Evolutionary conservation across 2,888 invertebrate species (phyloP).

Genomic region (Coelinius sp.): DNA sequence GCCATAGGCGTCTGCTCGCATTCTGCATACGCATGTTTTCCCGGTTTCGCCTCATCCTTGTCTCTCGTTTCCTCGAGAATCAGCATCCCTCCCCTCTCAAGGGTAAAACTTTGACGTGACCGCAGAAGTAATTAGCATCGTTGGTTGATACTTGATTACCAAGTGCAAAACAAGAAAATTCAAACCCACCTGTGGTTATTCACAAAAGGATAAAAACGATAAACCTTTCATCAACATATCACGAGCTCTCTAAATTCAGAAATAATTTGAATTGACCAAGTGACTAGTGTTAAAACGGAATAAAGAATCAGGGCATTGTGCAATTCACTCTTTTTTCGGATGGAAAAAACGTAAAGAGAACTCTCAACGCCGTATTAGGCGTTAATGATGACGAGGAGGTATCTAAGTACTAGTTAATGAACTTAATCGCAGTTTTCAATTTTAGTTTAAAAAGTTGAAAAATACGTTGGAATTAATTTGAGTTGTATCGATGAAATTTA

Average conservation of each 20-base stretch:
- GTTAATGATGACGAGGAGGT: conserved; percentile 19
- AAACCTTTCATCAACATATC: conserved; percentile 19
- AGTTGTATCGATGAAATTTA: too few species aligned
- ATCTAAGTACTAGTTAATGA: conserved; percentile 19
- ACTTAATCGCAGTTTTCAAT: conserved; percentile 5
- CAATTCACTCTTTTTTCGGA: conserved; percentile 41
- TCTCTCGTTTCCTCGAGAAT: conserved; percentile 4
- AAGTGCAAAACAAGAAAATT: conserved; percentile 3
- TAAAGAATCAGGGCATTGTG: conserved; percentile 48
- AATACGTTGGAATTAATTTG: too few species aligned
- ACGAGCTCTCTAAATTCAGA: conserved; percentile 7
- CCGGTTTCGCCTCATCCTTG: conserved; percentile 11
- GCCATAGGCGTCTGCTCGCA: conserved; percentile 42
- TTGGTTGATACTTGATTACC: conserved; percentile 3
- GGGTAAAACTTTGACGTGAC: conserved; percentile 1
- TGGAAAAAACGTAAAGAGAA: conserved; percentile 36
- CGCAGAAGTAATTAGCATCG: conserved; percentile 27
- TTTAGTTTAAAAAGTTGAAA: neutral
- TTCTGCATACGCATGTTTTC: conserved; percentile 34
- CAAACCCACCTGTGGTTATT: neutral
- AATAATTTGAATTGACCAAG: conserved; percentile 23
- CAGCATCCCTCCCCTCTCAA: conserved; percentile 2
- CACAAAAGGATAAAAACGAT: conserved; percentile 18
- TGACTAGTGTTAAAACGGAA: conserved; percentile 35
- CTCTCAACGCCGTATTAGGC: conserved; percentile 44